These are phyloP conservation scores for Ceyx margarethae DNA, from an alignment of 2,113 vertebrate species.

Conservation along the genomic window DNA sequence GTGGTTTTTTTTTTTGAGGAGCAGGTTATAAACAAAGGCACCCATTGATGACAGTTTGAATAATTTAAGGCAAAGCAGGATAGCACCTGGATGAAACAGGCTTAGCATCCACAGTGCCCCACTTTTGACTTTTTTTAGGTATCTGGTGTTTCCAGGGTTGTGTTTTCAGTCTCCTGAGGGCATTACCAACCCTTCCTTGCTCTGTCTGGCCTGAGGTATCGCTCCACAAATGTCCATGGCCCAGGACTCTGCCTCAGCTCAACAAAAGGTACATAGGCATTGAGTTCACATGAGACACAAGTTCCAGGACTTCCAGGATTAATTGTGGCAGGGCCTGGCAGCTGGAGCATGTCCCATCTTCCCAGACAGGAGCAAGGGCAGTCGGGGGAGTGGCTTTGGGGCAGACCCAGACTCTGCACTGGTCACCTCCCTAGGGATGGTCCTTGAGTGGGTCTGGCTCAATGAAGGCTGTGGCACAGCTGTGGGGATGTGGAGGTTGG, in stretches of 20 bases:
- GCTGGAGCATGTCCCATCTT: fast-evolving
- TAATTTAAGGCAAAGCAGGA: neutral
- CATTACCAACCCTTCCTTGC: fast-evolving
- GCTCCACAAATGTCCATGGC: fast-evolving
- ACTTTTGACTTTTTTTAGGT: neutral
- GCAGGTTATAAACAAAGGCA: neutral
- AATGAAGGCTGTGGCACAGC: neutral
- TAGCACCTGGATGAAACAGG: neutral
- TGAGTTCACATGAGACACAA: too few relatives aligned
- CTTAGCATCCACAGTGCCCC: neutral
- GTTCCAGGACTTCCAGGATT: too few relatives aligned
- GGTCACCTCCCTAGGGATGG: fast-evolving
- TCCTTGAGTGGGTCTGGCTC: too few relatives aligned
- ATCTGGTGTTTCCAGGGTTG: neutral
- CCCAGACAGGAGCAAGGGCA: neutral
- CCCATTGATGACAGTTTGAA: neutral
- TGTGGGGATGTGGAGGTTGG: neutral
- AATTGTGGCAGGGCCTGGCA: neutral
- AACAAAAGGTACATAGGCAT: fast-evolving
- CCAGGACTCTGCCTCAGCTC: neutral
- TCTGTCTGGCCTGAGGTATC: neutral
- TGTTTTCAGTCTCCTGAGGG: neutral
- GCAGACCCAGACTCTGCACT: fast-evolving
- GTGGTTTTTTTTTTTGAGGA: neutral
- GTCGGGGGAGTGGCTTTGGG: fast-evolving